Conservation (phyloP, 2,888 invertebrate genomes). For the Byasa hedistus region DNA sequence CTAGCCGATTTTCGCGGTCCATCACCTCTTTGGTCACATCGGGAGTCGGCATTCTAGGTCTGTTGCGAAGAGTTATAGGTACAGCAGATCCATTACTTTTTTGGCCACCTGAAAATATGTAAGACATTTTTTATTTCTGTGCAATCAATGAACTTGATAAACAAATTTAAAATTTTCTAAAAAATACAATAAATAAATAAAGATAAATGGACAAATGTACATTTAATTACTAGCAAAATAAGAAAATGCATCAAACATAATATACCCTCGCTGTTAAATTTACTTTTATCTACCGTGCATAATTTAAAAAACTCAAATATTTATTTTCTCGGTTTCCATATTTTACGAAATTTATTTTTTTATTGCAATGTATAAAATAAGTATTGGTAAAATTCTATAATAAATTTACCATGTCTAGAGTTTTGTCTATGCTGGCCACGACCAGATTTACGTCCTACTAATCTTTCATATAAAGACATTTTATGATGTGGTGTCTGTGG, state of each 20-base stretch:
- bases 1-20: constrained; percentile 84
- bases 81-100: constrained; percentile 85
- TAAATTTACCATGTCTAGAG: constrained; percentile 81
- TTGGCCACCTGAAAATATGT: constrained; percentile 74
- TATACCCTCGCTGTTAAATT: no score
- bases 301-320: no score
- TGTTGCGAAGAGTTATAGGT: constrained; percentile 85
- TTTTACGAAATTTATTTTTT: not conserved
- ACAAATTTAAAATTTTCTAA: not conserved
- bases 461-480: constrained; percentile 90
- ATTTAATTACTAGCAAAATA: no score
- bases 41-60: constrained; percentile 94
- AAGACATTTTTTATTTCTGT: not conserved
- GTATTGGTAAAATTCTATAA: not conserved
- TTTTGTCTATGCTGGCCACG: constrained; percentile 83
- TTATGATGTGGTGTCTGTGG: constrained; percentile 79
- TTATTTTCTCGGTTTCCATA: not conserved
- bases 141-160: not conserved
- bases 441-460: constrained; percentile 90
- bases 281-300: no score
- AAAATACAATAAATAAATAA: no score
- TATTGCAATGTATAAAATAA: not conserved
- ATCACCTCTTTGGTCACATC: constrained; percentile 90
- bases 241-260: no score
- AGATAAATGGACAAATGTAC: no score